These are phyloP conservation scores for Campoplex capitator DNA, from an alignment of 2,888 invertebrate species.

Conservation along the genomic window DNA sequence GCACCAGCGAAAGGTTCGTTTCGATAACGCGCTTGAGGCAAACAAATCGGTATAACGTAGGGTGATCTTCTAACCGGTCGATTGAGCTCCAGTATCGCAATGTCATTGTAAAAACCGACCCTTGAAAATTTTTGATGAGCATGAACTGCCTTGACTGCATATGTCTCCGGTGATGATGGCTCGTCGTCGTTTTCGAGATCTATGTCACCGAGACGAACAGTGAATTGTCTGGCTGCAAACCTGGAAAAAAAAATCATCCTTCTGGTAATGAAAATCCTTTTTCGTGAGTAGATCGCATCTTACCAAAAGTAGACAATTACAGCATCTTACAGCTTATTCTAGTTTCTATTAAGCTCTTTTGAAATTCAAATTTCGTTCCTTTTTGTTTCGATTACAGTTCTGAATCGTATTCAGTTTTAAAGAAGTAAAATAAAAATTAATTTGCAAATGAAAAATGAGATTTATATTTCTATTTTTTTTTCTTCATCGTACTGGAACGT, in stretches of 20 bases:
- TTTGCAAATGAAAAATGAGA: too few relatives aligned
- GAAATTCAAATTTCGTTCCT: background rate
- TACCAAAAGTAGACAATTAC: too few relatives aligned
- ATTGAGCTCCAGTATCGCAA: slow-evolving; percentile 92
- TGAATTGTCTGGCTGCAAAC: slow-evolving; percentile 95
- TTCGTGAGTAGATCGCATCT: background rate
- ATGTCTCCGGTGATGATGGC: slow-evolving; percentile 93
- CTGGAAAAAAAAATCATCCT: slow-evolving; percentile 84
- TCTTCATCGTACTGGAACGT: background rate
- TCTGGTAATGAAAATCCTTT: background rate
- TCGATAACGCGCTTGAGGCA: slow-evolving; percentile 88
- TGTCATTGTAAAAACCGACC: slow-evolving; percentile 97
- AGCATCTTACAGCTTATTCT: too few relatives aligned
- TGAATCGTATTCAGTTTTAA: background rate
- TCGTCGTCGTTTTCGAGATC: slow-evolving; percentile 94
- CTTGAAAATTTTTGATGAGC: slow-evolving; percentile 95
- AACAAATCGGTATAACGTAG: slow-evolving; percentile 94
- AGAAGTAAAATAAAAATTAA: background rate
- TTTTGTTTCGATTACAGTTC: too few relatives aligned
- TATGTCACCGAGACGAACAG: slow-evolving; percentile 95
- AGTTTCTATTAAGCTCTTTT: background rate
- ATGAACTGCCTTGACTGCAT: slow-evolving; percentile 91
- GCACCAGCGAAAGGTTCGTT: slow-evolving; percentile 90
- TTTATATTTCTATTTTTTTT: too few relatives aligned
- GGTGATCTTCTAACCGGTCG: slow-evolving; percentile 92